Evolutionary conservation across 1,140 invertebrate genomes (phyloP).

Genomic region (Eurosta solidaginis): DNA sequence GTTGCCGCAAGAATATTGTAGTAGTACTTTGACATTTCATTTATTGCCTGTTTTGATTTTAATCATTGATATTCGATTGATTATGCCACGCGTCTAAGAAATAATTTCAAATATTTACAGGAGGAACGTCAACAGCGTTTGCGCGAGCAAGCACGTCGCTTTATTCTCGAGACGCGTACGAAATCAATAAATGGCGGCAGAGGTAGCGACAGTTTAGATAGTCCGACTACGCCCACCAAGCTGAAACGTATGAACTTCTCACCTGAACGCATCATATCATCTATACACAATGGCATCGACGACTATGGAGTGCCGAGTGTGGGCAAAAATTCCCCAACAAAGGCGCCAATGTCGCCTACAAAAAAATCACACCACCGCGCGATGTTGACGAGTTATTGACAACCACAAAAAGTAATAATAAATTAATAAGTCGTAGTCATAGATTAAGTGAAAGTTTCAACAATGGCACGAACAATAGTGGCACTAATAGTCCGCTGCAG

Average conservation of each 20-base stretch:
- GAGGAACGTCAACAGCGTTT: slow-evolving; percentile 84
- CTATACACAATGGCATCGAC: slow-evolving; percentile 49
- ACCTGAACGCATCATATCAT: slow-evolving; percentile 56
- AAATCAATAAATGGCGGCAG: slow-evolving; percentile 61
- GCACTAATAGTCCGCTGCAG: slow-evolving; percentile 65
- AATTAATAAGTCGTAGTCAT: slow-evolving; percentile 55
- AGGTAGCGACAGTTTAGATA: slow-evolving; percentile 56
- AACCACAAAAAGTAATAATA: slow-evolving; percentile 33
- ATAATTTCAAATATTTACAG: slow-evolving; percentile 58
- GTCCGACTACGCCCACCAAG: slow-evolving; percentile 48
- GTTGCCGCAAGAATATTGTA: neutral
- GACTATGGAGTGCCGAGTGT: slow-evolving; percentile 34
- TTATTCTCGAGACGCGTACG: slow-evolving; percentile 85
- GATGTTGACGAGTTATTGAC: slow-evolving; percentile 34
- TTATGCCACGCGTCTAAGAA: neutral
- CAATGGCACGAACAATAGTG: slow-evolving; percentile 57
- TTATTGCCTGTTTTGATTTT: neutral
- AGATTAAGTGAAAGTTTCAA: slow-evolving; percentile 51
- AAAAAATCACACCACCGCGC: slow-evolving; percentile 47
- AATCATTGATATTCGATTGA: neutral
- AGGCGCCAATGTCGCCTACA: slow-evolving; percentile 36
- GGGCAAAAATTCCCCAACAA: slow-evolving; percentile 17
- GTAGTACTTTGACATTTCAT: neutral
- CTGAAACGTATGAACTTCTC: slow-evolving; percentile 51
- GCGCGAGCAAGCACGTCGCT: slow-evolving; percentile 81